Percentiles rank a stretch among this genome's conserved stretches.
phyloP scores from a whole-genome alignment of 2,113 vertebrate genomes.

The Nanorana parkeri region DNA sequence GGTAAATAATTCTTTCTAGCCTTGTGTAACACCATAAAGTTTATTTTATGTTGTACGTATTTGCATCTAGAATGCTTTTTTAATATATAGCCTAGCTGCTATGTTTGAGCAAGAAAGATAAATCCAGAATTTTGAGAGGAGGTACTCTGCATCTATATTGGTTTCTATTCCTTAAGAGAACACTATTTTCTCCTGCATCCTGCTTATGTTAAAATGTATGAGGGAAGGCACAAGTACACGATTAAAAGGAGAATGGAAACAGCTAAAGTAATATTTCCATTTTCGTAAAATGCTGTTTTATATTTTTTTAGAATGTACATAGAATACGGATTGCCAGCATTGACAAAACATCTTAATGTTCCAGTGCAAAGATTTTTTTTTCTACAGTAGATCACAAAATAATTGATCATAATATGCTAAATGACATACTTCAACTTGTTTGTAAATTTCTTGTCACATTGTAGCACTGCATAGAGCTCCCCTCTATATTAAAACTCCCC shows the following conservation, averaged over 20 bases:
- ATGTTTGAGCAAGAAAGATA: constrained; percentile 53
- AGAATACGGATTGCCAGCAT: too few relatives aligned
- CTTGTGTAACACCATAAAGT: constrained; percentile 52
- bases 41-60: constrained; percentile 56
- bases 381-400: too few relatives aligned
- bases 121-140: constrained; percentile 51
- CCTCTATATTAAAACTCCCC: too few relatives aligned
- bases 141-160: constrained; percentile 48
- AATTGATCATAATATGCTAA: too few relatives aligned
- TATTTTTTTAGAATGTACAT: too few relatives aligned
- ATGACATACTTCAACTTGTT: too few relatives aligned
- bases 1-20: constrained; percentile 54
- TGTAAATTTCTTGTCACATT: too few relatives aligned
- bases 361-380: neutral
- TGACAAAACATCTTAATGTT: neutral
- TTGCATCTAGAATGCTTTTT: constrained; percentile 58
- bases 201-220: constrained; percentile 32
- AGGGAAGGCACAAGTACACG: constrained; percentile 6
- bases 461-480: too few relatives aligned
- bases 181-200: constrained; percentile 30
- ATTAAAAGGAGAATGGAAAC: too few relatives aligned
- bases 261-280: too few relatives aligned
- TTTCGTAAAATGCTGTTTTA: too few relatives aligned
- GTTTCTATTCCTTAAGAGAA: constrained; percentile 46
- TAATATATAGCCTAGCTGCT: constrained; percentile 51